Evolutionary conservation across 2,113 vertebrate species (phyloP).

Genomic region (Solea solea): DNA sequence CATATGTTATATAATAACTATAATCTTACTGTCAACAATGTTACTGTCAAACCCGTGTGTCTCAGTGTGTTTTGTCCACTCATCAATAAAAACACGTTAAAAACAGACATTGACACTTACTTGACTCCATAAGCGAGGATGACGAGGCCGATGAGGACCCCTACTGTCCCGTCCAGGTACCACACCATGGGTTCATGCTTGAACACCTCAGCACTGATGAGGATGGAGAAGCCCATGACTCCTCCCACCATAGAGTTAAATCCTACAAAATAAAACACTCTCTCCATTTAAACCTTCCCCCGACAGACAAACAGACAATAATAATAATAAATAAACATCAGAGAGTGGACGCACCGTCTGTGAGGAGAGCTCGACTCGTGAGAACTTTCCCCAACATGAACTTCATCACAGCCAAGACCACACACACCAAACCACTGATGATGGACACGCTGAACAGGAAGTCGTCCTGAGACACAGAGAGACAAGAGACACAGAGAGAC

Average conservation of each 20-base stretch:
- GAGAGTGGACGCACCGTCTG: conserved; percentile 84
- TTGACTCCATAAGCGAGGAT: conserved; percentile 95
- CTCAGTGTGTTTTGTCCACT: too few relatives aligned
- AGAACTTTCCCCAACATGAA: conserved; percentile 95
- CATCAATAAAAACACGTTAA: background rate
- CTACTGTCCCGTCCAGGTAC: conserved; percentile 94
- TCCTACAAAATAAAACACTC: conserved; percentile 73
- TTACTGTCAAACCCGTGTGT: too few relatives aligned
- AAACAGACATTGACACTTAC: conserved; percentile 75
- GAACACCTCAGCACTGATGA: conserved; percentile 95
- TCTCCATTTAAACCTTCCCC: background rate
- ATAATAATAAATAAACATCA: too few relatives aligned
- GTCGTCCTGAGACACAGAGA: conserved; percentile 83
- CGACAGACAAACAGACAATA: too few relatives aligned
- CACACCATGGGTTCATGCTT: conserved; percentile 92
- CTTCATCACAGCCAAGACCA: conserved; percentile 89
- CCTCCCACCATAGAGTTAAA: conserved; percentile 97
- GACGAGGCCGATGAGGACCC: conserved; percentile 94
- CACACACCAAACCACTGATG: conserved; percentile 92
- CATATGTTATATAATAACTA: too few relatives aligned
- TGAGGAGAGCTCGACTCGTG: conserved; percentile 95
- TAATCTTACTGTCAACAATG: too few relatives aligned
- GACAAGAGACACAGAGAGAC: background rate
- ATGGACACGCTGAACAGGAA: conserved; percentile 97
- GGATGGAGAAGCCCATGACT: conserved; percentile 98